Conservation (phyloP, 2,113 vertebrate genomes). For the Neogobius melanostomus region DNA sequence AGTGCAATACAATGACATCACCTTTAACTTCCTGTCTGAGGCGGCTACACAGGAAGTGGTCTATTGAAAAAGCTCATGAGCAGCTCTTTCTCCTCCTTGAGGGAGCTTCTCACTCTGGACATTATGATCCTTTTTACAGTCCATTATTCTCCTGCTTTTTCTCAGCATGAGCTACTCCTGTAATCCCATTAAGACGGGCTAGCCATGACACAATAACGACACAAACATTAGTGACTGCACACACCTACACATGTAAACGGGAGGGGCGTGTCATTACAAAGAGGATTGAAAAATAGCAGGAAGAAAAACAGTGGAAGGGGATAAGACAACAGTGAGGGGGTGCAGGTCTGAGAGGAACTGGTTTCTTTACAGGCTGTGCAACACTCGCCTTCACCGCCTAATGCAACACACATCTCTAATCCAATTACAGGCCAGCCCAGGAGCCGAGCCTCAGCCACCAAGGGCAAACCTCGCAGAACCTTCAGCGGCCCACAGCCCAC, state of each 20-base stretch:
- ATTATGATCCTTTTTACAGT: neutral
- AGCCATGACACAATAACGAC: constrained; percentile 3
- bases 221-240: neutral
- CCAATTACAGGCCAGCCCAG: constrained; percentile 70
- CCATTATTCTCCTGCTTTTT: constrained; percentile 5
- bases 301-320: constrained; percentile 15
- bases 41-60: constrained; percentile 45
- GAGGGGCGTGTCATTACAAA: constrained; percentile 22
- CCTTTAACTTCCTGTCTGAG: constrained; percentile 37
- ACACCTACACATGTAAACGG: constrained; percentile 8
- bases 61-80: constrained; percentile 26
- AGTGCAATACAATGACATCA: constrained; percentile 31
- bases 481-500: constrained; percentile 38
- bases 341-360: constrained; percentile 28
- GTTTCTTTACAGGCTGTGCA: constrained; percentile 20
- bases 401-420: constrained; percentile 67
- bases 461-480: constrained; percentile 56
- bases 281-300: constrained; percentile 5
- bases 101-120: neutral
- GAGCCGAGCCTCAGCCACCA: constrained; percentile 54
- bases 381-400: constrained; percentile 30
- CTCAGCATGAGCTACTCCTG: constrained; percentile 19
- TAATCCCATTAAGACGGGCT: constrained; percentile 41
- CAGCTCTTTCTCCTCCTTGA: constrained; percentile 13
- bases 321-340: constrained; percentile 1